Evolutionary conservation across 2,888 invertebrate species (phyloP), one percentile per base, ranked within the genome.

Genomic region (Euclidia mi): DNA sequence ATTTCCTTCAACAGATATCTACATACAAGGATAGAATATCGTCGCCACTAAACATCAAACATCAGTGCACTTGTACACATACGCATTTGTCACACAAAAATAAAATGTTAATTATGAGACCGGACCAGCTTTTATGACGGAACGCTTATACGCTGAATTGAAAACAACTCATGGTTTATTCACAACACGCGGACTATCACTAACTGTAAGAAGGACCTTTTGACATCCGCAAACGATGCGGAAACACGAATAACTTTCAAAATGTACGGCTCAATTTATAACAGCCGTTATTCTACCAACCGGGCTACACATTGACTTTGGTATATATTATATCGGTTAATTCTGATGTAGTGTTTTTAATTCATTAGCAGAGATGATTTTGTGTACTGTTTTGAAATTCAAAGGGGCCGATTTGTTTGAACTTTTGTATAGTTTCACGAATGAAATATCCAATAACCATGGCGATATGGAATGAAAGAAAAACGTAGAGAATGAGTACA

Each of bases 101-200:
- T 85, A 86, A 88, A 85, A 88, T 87, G 88, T 88, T 92, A 91
- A 92, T 92, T 92, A 89, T 87, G 82, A 78, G 75, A 78, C 74
- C 72, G 77, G 84, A 81, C 82, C 79, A 71, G 86, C 84, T 85
- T 91, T 92, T 92, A 92, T 91, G 91, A 91, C 90, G 67, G 74
- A 86, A 92, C 87, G 91, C 93, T 93, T 92, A 92, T 91, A 92
- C 91, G 90, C 87, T 82, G 90, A 93, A 93, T 92, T 92, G 92
- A 92, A 93, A 92, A 93, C 92, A 92, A 87, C 91, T 92, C 93
- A 93, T 93, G 92, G 90, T 91, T 93, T 92, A 93, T 93, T 92
- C 92, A 93, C 86, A 79, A 81, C 90, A 81, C 78, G 85, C 76
- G 76, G 78, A 71, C 72, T 78, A 82, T 83, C 76, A 63, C 61